Evolutionary conservation across 2,888 invertebrate genomes (phyloP).

Genomic region (Galerucella nymphaeae): DNA sequence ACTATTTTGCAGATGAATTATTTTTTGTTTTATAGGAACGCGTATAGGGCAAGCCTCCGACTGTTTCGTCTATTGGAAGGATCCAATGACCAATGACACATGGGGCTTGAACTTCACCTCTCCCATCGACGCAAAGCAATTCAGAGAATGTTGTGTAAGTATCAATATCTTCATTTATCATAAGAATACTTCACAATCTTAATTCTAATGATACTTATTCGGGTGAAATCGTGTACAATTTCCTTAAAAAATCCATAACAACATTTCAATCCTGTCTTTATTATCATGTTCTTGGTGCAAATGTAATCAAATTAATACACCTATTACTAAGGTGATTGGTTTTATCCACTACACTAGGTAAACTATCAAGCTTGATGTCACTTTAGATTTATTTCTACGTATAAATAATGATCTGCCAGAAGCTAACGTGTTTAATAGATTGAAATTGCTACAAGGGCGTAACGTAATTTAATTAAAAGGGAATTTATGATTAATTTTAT

Average conservation of each 20-base stretch:
- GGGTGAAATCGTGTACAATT: too few relatives aligned
- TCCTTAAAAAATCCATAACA: too few relatives aligned
- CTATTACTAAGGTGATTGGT: not conserved
- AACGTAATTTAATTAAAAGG: too few relatives aligned
- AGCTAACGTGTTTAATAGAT: not conserved
- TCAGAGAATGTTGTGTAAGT: slow-evolving; percentile 97
- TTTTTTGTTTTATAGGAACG: slow-evolving; percentile 75
- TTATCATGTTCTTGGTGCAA: not conserved
- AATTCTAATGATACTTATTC: too few relatives aligned
- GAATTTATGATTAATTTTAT: too few relatives aligned
- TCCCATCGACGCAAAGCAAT: slow-evolving; percentile 96
- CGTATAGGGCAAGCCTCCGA: slow-evolving; percentile 97
- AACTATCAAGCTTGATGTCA: not conserved
- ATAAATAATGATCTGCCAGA: not conserved
- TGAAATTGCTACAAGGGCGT: not conserved
- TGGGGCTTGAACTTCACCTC: slow-evolving; percentile 99
- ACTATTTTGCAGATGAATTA: not conserved
- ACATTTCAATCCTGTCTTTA: too few relatives aligned
- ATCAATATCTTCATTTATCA: slow-evolving; percentile 54
- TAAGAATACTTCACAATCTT: too few relatives aligned
- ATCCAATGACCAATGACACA: slow-evolving; percentile 95
- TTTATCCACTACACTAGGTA: not conserved
- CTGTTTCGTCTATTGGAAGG: slow-evolving; percentile 99
- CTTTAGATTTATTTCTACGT: not conserved
- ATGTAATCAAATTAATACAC: slow-evolving; percentile 16